Conservation (phyloP, 2,113 vertebrate genomes). For the Sapajus apella region DNA sequence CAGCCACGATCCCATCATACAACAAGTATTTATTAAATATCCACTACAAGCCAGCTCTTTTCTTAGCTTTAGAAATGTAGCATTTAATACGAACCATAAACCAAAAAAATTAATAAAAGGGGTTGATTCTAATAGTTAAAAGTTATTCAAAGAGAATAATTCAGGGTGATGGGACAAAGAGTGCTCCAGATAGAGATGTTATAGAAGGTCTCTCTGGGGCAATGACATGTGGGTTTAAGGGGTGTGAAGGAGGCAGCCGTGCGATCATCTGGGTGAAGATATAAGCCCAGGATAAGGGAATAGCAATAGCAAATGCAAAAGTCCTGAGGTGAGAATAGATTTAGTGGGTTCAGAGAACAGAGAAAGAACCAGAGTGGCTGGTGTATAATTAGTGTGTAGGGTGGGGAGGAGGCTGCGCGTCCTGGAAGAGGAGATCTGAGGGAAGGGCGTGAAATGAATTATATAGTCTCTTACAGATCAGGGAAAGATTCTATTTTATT, state of each 20-base stretch:
- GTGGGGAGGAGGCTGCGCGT: background rate
- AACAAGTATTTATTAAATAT: background rate
- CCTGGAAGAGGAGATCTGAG: background rate
- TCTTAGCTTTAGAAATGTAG: background rate
- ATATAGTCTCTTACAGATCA: background rate
- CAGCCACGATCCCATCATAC: background rate
- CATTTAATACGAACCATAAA: background rate
- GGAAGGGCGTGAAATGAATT: background rate
- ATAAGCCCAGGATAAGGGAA: background rate
- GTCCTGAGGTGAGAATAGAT: background rate
- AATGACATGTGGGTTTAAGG: background rate
- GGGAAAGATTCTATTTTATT: background rate
- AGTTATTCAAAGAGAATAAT: background rate
- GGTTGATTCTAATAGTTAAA: background rate
- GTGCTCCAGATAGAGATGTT: background rate
- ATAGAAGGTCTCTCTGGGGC: background rate
- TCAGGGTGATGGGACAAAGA: background rate
- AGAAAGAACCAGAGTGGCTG: background rate
- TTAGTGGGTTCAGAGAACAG: background rate
- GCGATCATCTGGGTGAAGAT: background rate
- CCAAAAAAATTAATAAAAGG: background rate
- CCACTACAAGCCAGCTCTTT: background rate
- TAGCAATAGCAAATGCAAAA: background rate
- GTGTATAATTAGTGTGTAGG: too few relatives aligned
- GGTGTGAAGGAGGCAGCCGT: background rate